Conservation (phyloP, 2,888 invertebrate species). For the Microplitis deprimator region DNA sequence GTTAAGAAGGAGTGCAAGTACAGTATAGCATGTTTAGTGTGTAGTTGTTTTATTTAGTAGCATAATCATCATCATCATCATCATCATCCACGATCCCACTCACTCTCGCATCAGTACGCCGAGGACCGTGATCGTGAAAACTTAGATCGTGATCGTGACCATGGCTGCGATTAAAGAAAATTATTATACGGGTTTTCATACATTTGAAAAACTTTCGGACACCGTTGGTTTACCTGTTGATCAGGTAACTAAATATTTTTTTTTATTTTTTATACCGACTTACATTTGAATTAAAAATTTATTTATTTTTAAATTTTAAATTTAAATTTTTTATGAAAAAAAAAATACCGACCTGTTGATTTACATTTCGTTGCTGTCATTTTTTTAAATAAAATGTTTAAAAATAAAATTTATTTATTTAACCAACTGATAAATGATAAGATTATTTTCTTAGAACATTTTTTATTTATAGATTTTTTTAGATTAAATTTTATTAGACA, state of each 20-base stretch:
- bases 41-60: background rate
- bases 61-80: background rate
- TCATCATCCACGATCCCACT: background rate
- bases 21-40: background rate
- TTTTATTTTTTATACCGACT: background rate
- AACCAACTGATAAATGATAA: background rate
- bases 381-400: background rate
- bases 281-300: background rate
- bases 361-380: background rate
- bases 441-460: background rate
- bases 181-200: slow-evolving; percentile 81
- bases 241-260: slow-evolving; percentile 76
- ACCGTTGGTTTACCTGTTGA: slow-evolving; percentile 83
- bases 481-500: background rate
- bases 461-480: background rate
- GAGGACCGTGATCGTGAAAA: slow-evolving; percentile 18
- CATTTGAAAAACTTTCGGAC: slow-evolving; percentile 80
- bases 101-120: slow-evolving; percentile 17
- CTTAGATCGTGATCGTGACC: slow-evolving; percentile 39
- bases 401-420: background rate
- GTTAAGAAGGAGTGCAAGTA: background rate
- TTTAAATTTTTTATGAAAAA: no score
- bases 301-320: background rate
- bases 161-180: slow-evolving; percentile 64
- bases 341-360: background rate